Conservation (phyloP, 2,888 invertebrate species). For the Portevinia maculata region DNA sequence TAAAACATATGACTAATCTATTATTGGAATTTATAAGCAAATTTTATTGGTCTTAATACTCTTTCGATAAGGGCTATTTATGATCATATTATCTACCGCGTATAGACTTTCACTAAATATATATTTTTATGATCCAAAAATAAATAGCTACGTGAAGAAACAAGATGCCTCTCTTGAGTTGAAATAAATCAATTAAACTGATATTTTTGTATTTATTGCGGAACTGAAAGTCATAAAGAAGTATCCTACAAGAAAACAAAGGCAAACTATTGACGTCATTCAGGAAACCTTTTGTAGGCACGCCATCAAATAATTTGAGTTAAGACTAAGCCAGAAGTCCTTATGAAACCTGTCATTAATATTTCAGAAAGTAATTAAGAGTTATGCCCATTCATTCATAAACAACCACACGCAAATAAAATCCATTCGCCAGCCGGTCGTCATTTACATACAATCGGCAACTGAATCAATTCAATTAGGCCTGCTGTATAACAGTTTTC, state of each 20-base stretch:
- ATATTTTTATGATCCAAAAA: too few relatives aligned
- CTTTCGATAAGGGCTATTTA: too few relatives aligned
- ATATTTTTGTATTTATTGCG: background rate
- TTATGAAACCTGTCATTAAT: conserved; percentile 34
- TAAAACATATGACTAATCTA: too few relatives aligned
- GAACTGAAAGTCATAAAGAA: background rate
- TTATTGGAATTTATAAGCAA: too few relatives aligned
- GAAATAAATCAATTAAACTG: background rate
- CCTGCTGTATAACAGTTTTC: background rate
- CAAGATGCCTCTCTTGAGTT: too few relatives aligned
- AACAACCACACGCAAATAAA: conserved; percentile 20
- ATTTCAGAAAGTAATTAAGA: conserved; percentile 11
- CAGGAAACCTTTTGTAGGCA: background rate
- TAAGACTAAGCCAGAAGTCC: conserved; percentile 30
- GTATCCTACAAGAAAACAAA: background rate
- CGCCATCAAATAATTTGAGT: background rate
- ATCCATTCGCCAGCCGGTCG: background rate
- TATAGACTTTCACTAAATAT: too few relatives aligned
- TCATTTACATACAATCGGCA: background rate
- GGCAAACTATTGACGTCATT: background rate
- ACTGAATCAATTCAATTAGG: conserved; percentile 31
- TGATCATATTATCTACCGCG: too few relatives aligned
- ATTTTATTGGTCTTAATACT: too few relatives aligned
- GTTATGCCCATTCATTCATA: conserved; percentile 14
- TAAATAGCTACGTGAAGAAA: too few relatives aligned